Percentiles rank a stretch among this genome's conserved stretches.
phyloP scores from a whole-genome alignment of 2,888 invertebrate genomes.

The Synanthedon vespiformis region DNA sequence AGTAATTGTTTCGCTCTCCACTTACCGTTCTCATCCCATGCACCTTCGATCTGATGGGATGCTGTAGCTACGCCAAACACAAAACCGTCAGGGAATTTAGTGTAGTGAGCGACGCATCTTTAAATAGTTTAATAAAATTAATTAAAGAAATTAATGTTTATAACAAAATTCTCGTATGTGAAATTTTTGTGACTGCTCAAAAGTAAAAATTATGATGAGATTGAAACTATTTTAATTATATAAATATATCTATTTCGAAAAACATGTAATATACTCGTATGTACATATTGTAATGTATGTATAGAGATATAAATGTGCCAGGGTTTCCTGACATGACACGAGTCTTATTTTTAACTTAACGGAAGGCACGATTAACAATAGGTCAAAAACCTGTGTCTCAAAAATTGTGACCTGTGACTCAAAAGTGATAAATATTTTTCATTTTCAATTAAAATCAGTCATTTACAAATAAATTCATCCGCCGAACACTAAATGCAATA shows the following conservation, averaged over 20 bases:
- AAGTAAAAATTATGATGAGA: no score
- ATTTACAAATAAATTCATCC: no score
- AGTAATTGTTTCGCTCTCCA: no score
- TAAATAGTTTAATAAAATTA: conserved; percentile 1
- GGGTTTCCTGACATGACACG: not conserved
- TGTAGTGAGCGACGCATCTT: conserved; percentile 40
- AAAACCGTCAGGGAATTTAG: conserved; percentile 58
- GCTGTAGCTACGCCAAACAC: conserved; percentile 68
- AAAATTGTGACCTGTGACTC: no score
- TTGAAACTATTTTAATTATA: no score
- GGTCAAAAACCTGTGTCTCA: not conserved
- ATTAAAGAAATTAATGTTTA: not conserved
- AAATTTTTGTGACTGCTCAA: no score
- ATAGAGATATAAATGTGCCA: no score
- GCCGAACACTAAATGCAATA: no score
- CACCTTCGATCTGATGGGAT: conserved; percentile 74
- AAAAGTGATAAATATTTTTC: not conserved
- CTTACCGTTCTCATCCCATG: conserved; percentile 73
- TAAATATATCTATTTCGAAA: not conserved
- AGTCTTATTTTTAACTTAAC: not conserved
- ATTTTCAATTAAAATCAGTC: no score
- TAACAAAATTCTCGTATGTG: not conserved
- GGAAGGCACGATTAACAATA: not conserved
- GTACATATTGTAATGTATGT: no score
- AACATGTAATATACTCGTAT: no score